phyloP scores from a whole-genome alignment of 2,888 invertebrate genomes.

The Tenodera sinensis region DNA sequence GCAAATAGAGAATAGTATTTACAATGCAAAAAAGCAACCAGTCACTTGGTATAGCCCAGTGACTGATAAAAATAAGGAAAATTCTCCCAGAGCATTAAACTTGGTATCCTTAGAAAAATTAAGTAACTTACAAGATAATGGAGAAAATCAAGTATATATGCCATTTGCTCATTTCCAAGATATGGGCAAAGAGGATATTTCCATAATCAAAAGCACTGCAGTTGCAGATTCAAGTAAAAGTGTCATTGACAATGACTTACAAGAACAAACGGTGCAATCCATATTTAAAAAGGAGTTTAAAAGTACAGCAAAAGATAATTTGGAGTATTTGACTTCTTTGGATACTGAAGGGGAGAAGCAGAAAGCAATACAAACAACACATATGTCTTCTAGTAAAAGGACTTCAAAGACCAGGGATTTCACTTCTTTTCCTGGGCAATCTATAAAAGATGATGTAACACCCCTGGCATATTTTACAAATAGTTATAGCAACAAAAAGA shows the following conservation, averaged over 20 bases:
- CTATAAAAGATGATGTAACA: too few relatives aligned
- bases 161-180: background rate
- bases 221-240: background rate
- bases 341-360: background rate
- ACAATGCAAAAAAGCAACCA: background rate
- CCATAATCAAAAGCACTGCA: background rate
- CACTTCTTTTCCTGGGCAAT: too few relatives aligned
- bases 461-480: background rate
- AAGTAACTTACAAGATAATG: background rate
- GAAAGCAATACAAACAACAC: background rate
- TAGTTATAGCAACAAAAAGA: background rate
- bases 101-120: background rate
- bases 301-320: background rate
- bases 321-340: background rate
- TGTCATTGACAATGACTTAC: background rate
- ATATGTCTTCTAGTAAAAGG: background rate
- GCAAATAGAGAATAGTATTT: background rate
- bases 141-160: background rate
- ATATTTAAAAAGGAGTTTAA: background rate
- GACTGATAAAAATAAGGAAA: background rate
- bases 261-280: background rate
- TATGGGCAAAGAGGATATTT: background rate
- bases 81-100: background rate
- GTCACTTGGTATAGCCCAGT: background rate
- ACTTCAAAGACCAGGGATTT: background rate